These are phyloP conservation scores for Oreochromis aureus DNA, from an alignment of 2,113 vertebrate genomes.

Conservation along the genomic window DNA sequence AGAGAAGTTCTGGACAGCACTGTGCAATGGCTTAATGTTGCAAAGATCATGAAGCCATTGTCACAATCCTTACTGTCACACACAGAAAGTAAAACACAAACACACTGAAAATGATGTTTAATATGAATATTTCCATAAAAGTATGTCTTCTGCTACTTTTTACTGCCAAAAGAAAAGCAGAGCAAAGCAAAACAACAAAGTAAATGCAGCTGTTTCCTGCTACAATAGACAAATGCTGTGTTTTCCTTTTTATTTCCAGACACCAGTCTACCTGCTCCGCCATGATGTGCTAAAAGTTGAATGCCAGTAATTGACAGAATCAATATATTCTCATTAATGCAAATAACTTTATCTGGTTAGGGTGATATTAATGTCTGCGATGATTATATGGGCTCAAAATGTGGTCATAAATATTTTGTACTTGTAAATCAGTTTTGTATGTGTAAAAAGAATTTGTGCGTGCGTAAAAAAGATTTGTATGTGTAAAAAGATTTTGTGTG, in stretches of 20 bases:
- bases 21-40: background rate
- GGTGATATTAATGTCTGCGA: background rate
- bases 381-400: too few relatives aligned
- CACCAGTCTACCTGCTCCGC: background rate
- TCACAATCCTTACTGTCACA: background rate
- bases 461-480: too few relatives aligned
- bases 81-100: background rate
- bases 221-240: background rate
- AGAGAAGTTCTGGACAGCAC: background rate
- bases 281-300: background rate
- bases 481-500: too few relatives aligned
- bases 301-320: background rate
- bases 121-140: background rate
- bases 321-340: background rate
- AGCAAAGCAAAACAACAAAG: background rate
- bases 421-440: too few relatives aligned
- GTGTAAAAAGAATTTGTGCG: too few relatives aligned
- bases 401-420: too few relatives aligned
- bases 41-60: background rate
- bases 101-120: fast-evolving
- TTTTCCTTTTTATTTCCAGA: background rate
- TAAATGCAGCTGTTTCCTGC: background rate
- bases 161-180: background rate
- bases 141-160: background rate
- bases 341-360: background rate